phyloP scores from a whole-genome alignment of 2,888 invertebrate species.

The Caenorhabditis virilis region DNA sequence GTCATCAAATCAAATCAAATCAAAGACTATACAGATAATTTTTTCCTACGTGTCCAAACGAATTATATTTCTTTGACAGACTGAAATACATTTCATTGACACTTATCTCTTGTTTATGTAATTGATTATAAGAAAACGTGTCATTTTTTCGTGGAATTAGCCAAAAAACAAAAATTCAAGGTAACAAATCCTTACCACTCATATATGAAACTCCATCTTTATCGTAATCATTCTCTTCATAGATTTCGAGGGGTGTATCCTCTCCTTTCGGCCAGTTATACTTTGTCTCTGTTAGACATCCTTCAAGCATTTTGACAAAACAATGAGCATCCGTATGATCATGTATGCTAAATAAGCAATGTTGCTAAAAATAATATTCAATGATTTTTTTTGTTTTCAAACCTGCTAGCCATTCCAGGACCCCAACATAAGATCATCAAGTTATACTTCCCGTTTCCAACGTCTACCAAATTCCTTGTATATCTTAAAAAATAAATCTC shows the following conservation, averaged over 20 bases:
- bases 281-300: constrained; percentile 81
- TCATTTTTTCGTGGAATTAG: too few species aligned
- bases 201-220: constrained; percentile 89
- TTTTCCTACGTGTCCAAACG: too few species aligned
- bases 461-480: constrained; percentile 91
- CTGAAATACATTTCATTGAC: too few species aligned
- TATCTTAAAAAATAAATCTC: constrained; percentile 75
- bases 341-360: constrained; percentile 79
- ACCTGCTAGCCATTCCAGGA: constrained; percentile 78
- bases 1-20: too few species aligned
- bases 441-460: constrained; percentile 95
- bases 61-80: too few species aligned
- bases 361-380: background rate
- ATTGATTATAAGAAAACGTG: too few species aligned
- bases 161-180: too few species aligned
- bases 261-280: constrained; percentile 79
- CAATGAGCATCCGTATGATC: constrained; percentile 95
- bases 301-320: constrained; percentile 88
- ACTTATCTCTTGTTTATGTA: too few species aligned
- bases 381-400: background rate
- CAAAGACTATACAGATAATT: too few species aligned
- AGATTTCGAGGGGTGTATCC: constrained; percentile 75
- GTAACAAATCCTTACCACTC: constrained; percentile 79
- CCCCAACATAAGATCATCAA: constrained; percentile 98
- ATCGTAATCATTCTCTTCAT: constrained; percentile 76